Conservation (phyloP, 2,113 vertebrate genomes). For the Solenodon paradoxus region DNA sequence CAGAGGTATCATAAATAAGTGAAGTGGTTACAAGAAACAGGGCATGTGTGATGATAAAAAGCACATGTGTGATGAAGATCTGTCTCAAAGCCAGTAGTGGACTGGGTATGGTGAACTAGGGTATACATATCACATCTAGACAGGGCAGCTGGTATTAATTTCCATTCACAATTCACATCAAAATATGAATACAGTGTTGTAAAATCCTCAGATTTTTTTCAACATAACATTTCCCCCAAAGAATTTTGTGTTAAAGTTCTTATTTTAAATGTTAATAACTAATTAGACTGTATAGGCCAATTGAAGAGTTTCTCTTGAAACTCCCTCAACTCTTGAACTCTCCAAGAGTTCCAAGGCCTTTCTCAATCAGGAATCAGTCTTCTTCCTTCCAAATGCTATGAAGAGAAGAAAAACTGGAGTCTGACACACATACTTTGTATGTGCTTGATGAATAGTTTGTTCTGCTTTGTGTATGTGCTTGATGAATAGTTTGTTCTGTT, state of each 20-base stretch:
- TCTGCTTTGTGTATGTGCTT: too few relatives aligned
- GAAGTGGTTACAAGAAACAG: neutral
- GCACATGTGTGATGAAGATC: neutral
- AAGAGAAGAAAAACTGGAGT: neutral
- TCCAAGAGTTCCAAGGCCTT: neutral
- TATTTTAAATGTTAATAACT: neutral
- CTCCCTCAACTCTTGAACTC: neutral
- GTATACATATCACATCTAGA: neutral
- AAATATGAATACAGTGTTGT: neutral
- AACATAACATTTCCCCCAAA: neutral
- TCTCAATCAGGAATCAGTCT: neutral
- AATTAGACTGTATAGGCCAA: neutral
- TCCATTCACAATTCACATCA: neutral
- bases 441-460: too few relatives aligned
- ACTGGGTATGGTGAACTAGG: neutral
- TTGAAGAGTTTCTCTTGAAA: neutral
- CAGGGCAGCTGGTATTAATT: neutral
- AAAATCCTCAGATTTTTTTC: neutral
- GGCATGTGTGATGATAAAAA: neutral
- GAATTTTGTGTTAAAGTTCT: neutral
- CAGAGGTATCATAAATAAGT: neutral
- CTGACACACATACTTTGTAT: too few relatives aligned
- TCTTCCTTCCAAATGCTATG: neutral
- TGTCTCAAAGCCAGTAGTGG: neutral
- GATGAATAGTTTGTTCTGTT: too few relatives aligned